Evolutionary conservation across 1,140 invertebrate species (phyloP), one percentile per base, ranked within the genome.

Genomic region (Gryon sp.): DNA sequence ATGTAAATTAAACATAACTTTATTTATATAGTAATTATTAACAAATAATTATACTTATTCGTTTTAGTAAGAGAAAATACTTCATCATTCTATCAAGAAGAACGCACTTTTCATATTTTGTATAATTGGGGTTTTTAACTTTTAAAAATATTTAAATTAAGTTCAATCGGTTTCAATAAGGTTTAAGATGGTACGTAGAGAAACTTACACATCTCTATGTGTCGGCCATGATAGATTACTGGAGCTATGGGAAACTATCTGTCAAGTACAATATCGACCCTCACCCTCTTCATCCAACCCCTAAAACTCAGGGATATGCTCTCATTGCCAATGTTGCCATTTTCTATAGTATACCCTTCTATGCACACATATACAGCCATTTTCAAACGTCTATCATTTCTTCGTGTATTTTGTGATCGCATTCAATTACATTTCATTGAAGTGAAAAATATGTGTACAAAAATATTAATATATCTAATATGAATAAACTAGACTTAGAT

Each of bases 221-320:
- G 83, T 83, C 83, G 80, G 83, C 86, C 86, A 89, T 88, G 87
- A 89, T 89, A 82, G 81, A 88, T 88, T 86, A 80, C 81, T 50
- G 78, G 80, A 87, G 84, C 86, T 86, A 88, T 87, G 85, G 86
- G 87, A 88, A 88, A 88, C 86, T 88, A 87, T 89, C 85, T 87
- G 87, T 89, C 87, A 89, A 88, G 87, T 63, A 85, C 82, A 87
- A 89, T 88, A 89, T 89, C 87, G 87, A 89, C 86, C 87, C 85
- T 87, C 79, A 80, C 79, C 76, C 81, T 86, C 84, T 82, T 82
- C 76, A 80, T 86, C 68, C 83, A 84, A 84, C 84, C 85, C 80
- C 83, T 81, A 62, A 59, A 81, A 81, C 82, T 80, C 76, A 36
- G 74, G 80, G 66, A 77, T 85, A 75, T 73, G 70, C 80, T 79